Conservation (phyloP, 2,797 vertebrate genomes). For the Enteromius fasciolatus region DNA sequence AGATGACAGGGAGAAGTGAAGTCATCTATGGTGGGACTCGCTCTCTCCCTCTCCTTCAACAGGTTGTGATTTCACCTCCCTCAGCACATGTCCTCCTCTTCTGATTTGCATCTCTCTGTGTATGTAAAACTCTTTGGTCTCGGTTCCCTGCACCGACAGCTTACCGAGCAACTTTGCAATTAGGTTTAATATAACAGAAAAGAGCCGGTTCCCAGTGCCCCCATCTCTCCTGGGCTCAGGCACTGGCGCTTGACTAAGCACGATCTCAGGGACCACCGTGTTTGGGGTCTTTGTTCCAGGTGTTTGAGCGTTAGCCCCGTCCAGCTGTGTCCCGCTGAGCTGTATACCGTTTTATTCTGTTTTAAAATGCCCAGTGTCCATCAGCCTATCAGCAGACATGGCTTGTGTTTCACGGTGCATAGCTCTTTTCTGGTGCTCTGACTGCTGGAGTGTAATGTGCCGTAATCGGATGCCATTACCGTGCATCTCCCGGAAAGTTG, state of each 20-base stretch:
- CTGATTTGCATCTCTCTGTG: conserved; percentile 4
- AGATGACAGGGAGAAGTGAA: conserved; percentile 72
- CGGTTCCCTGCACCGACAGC: conserved; percentile 28
- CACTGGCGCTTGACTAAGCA: conserved; percentile 52
- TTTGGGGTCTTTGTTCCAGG: conserved; percentile 44
- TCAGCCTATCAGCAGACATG: conserved; percentile 69
- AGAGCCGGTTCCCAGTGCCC: conserved; percentile 37
- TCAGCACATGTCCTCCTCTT: conserved; percentile 12
- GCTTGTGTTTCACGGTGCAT: conserved; percentile 77
- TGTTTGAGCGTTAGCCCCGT: conserved; percentile 44
- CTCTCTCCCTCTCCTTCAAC: conserved; percentile 13
- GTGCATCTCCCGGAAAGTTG: neutral
- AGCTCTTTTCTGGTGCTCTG: conserved; percentile 47
- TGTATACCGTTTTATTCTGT: conserved; percentile 66
- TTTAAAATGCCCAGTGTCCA: conserved; percentile 76
- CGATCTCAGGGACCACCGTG: conserved; percentile 55
- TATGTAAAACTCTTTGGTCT: conserved; percentile 34
- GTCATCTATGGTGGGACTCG: conserved; percentile 53
- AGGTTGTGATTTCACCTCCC: conserved; percentile 2
- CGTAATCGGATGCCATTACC: neutral
- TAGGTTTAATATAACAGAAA: conserved; percentile 1
- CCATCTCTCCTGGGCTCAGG: conserved; percentile 44
- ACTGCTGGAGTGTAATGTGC: neutral
- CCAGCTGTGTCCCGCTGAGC: conserved; percentile 42
- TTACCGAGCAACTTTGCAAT: conserved; percentile 21